Evolutionary conservation across 2,888 invertebrate genomes (phyloP).

Genomic region (Agelastica alni): DNA sequence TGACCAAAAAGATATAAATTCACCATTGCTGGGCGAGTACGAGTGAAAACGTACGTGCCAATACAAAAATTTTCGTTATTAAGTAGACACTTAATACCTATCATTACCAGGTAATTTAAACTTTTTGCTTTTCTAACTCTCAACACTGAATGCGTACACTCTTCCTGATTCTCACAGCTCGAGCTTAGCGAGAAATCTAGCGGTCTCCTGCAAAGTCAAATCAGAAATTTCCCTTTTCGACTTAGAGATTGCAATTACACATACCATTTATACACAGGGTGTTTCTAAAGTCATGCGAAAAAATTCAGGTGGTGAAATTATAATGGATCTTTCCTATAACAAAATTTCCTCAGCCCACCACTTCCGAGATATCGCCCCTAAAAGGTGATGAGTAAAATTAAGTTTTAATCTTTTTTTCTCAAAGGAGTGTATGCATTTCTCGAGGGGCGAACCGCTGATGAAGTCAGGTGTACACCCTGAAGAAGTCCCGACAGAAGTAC

Average conservation of each 20-base stretch:
- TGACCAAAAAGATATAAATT: not conserved
- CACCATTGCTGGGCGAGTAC: not conserved
- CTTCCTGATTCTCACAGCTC: constrained; percentile 19
- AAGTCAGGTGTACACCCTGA: too few species aligned
- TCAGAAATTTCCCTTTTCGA: constrained; percentile 2
- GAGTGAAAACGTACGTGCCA: constrained; percentile 3
- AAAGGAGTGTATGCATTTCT: too few species aligned
- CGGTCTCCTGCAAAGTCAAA: constrained; percentile 4
- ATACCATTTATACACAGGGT: too few species aligned
- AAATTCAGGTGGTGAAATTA: too few species aligned
- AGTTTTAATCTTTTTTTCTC: too few species aligned
- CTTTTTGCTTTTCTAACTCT: constrained; percentile 13
- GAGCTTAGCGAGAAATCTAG: constrained; percentile 8
- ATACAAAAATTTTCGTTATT: constrained; percentile 26
- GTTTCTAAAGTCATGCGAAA: too few species aligned
- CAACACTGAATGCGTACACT: constrained; percentile 3
- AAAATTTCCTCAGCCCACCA: too few species aligned
- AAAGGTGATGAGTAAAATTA: too few species aligned
- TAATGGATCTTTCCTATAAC: too few species aligned
- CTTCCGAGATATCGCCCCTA: too few species aligned
- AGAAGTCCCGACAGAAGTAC: too few species aligned
- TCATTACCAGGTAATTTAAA: constrained; percentile 26
- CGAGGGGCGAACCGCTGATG: too few species aligned
- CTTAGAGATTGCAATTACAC: constrained; percentile 1
- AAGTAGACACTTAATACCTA: constrained; percentile 26